phyloP scores from a whole-genome alignment of 2,113 vertebrate species.

The Chaetura pelagica region DNA sequence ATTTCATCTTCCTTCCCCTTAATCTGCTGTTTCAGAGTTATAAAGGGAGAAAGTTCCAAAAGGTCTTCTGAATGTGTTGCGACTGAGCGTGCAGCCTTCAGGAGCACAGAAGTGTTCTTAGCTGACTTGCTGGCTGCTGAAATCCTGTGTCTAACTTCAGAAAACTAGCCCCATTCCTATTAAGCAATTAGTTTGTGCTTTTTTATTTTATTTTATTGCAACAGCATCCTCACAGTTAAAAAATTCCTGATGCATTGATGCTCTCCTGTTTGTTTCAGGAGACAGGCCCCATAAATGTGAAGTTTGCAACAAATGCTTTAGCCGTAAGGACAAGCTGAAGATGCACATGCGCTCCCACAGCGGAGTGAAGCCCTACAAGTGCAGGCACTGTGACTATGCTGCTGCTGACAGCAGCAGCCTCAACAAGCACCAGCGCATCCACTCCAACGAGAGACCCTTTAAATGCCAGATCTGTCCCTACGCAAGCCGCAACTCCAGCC shows the following conservation, averaged over 20 bases:
- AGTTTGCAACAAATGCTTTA: slow-evolving; percentile 92
- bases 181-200: rapidly evolving
- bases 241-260: not conserved
- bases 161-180: not conserved
- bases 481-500: slow-evolving; percentile 95
- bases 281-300: slow-evolving; percentile 97
- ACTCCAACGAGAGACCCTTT: slow-evolving; percentile 93
- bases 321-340: slow-evolving; percentile 94
- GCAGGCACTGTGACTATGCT: slow-evolving; percentile 90
- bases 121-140: not conserved
- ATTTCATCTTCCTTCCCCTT: not conserved
- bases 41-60: not conserved
- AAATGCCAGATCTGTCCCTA: slow-evolving; percentile 98
- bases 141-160: not conserved
- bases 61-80: not conserved
- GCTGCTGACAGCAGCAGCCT: slow-evolving; percentile 97
- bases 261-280: slow-evolving; percentile 74
- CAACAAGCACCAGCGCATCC: slow-evolving; percentile 95
- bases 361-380: slow-evolving; percentile 95
- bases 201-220: too few species aligned
- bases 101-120: not conserved
- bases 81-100: not conserved
- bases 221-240: too few species aligned
- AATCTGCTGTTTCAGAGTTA: rapidly evolving
- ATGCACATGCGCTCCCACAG: slow-evolving; percentile 95